A percentile compares a stretch with the other conserved stretches of the same genome.
Evolutionary conservation across 2,888 invertebrate genomes (phyloP).

Genomic region (Emmelina monodactyla): DNA sequence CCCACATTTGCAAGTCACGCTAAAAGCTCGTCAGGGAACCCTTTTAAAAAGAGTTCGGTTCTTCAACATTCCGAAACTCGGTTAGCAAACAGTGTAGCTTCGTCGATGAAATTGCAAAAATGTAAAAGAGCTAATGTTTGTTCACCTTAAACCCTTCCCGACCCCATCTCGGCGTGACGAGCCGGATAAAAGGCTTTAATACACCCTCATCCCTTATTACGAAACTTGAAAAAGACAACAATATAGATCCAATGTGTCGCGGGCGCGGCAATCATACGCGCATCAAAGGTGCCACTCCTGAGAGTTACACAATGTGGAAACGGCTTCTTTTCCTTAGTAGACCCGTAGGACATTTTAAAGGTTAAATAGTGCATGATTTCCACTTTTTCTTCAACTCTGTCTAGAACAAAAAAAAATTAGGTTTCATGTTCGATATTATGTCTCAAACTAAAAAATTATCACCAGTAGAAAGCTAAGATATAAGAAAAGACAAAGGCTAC

Average conservation of each 20-base stretch:
- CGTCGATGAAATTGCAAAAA: constrained; percentile 65
- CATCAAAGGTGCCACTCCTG: constrained; percentile 58
- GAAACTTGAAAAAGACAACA: constrained; percentile 68
- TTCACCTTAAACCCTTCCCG: constrained; percentile 64
- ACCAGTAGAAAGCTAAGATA: too few relatives aligned
- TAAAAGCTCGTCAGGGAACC: constrained; percentile 48
- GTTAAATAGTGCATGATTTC: too few relatives aligned
- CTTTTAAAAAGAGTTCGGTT: constrained; percentile 44
- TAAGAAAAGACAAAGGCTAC: too few relatives aligned
- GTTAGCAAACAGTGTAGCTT: constrained; percentile 48
- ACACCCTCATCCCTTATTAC: constrained; percentile 68
- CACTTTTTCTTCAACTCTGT: too few relatives aligned
- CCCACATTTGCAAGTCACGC: constrained; percentile 19
- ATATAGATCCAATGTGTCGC: constrained; percentile 66
- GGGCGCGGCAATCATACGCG: constrained; percentile 64
- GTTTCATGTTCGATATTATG: too few relatives aligned
- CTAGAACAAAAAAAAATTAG: too few relatives aligned
- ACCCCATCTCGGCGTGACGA: constrained; percentile 62
- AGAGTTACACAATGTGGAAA: constrained; percentile 57
- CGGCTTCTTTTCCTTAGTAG: too few relatives aligned
- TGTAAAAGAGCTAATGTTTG: constrained; percentile 67
- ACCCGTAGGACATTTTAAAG: too few relatives aligned
- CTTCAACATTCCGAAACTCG: constrained; percentile 21
- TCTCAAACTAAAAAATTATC: too few relatives aligned
- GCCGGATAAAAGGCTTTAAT: constrained; percentile 68